Conservation (phyloP, 2,113 vertebrate species). For the Grus americana region DNA sequence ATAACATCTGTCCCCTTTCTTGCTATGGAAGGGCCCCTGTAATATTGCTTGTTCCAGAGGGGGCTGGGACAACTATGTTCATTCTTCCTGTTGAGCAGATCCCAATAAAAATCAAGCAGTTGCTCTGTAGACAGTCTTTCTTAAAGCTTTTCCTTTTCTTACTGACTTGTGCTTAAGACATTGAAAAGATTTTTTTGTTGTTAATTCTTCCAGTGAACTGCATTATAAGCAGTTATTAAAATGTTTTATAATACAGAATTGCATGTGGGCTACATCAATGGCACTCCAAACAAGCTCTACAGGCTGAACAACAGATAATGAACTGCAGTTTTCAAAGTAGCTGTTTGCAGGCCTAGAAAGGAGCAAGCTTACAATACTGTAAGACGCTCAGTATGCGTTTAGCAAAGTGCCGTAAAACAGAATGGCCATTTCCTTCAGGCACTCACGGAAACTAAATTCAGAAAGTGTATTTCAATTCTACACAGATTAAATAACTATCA, state of each 20-base stretch:
- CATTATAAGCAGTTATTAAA: neutral
- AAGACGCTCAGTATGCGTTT: neutral
- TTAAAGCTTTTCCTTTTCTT: neutral
- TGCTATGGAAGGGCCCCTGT: neutral
- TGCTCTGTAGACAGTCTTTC: neutral
- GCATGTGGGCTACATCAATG: neutral
- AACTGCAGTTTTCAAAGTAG: neutral
- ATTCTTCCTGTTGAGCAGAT: neutral
- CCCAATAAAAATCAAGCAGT: neutral
- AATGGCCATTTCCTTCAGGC: neutral
- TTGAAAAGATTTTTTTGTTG: neutral
- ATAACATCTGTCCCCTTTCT: neutral
- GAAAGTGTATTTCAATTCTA: neutral
- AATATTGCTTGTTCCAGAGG: neutral
- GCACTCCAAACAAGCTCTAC: neutral
- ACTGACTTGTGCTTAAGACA: neutral
- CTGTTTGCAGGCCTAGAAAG: neutral
- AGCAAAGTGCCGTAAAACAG: neutral
- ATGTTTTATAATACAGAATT: neutral
- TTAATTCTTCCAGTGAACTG: neutral
- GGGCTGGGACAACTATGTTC: neutral
- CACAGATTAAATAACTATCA: neutral
- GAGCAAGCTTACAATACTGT: neutral
- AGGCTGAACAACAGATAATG: neutral
- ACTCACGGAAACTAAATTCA: neutral